Base-by-base conservation (phyloP, 2,888 invertebrate species). In the Laspeyria flexula region DNA sequence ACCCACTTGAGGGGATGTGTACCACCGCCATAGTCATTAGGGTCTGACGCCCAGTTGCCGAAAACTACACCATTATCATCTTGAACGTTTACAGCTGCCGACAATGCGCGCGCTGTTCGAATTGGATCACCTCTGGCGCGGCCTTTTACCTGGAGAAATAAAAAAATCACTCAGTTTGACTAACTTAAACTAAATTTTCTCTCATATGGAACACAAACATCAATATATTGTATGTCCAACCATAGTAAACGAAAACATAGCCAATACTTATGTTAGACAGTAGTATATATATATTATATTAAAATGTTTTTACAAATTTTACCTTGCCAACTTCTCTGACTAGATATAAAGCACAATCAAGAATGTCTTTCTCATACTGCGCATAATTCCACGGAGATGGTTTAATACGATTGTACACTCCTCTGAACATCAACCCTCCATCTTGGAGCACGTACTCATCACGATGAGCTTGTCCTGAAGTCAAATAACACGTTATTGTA, bases 351-450 rank as follows among this genome's bases (percentile, higher is more conserved):
- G 96, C 94, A 74, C 96, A 97, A 47, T 97, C 97, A 35, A 98
- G 88, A 48, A 97, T 94, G 72, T 97, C 94, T 30, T 95, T 95
- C 66, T 97, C 97, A 75, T 96, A 98, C 83, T 98, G 99, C 1
- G 97, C 96, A 73, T 96, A 97, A 77, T 97, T 96, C 99, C 99
- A 99, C 3, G 97, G 95, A 1, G 96, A 94, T 0, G 98, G 97
- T 55, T 96, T 94, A 73, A 97, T 93, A 21, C 96, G 93, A 72
- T 96, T 97, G 79, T 96, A 95, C 1, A 96, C 97, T 30, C 99
- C 99, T 66, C 98, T 93, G 95, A 96, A 99, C 78, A 99, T 97
- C 12, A 98, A 88, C 0, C 99, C 99, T 0, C 96, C 96, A 61
- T 98, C 98, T 64, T 95, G 95, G 79, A 97, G 86, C 0, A 98